Percentiles rank a stretch among this genome's conserved stretches.
These are phyloP conservation scores for Hippocampus comes DNA, from an alignment of 2,113 vertebrate species.

Conservation along the genomic window DNA sequence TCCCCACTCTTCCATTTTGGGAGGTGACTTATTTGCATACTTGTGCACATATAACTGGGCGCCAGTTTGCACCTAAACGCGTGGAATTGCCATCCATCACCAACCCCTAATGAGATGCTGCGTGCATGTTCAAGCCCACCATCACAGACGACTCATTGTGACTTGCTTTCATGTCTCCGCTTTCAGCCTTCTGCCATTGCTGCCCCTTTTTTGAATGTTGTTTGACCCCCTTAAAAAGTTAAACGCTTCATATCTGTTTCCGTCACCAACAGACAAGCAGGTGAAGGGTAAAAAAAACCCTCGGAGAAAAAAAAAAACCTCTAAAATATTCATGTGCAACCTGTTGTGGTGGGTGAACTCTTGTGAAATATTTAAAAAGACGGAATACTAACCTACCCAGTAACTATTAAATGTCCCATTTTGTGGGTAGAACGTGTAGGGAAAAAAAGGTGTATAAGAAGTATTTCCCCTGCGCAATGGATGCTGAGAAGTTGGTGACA, in stretches of 20 bases:
- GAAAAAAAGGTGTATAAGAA: slow-evolving; percentile 34
- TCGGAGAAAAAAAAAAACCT: neutral
- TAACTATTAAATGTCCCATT: slow-evolving; percentile 55
- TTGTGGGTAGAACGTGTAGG: slow-evolving; percentile 48
- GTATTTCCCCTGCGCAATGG: slow-evolving; percentile 49
- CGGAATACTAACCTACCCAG: slow-evolving; percentile 61
- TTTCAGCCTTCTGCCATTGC: neutral
- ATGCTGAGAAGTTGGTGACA: slow-evolving; percentile 60
- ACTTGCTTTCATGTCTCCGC: slow-evolving; percentile 14
- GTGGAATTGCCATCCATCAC: slow-evolving; percentile 29
- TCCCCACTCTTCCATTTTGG: neutral
- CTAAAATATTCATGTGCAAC: slow-evolving; percentile 64
- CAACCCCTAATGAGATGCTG: slow-evolving; percentile 20
- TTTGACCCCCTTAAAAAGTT: neutral
- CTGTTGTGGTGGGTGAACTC: slow-evolving; percentile 51
- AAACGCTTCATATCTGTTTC: neutral
- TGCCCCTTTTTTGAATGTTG: neutral
- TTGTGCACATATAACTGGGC: slow-evolving; percentile 51
- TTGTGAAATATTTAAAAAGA: slow-evolving; percentile 73
- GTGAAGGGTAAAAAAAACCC: slow-evolving; percentile 10
- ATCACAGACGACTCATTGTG: slow-evolving; percentile 32
- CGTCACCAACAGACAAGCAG: slow-evolving; percentile 54
- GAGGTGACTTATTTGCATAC: slow-evolving; percentile 40
- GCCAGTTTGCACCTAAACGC: slow-evolving; percentile 42
- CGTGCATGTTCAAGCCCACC: slow-evolving; percentile 37